Evolutionary conservation across 2,797 vertebrate species (phyloP).

Genomic region (Tinamus major): DNA sequence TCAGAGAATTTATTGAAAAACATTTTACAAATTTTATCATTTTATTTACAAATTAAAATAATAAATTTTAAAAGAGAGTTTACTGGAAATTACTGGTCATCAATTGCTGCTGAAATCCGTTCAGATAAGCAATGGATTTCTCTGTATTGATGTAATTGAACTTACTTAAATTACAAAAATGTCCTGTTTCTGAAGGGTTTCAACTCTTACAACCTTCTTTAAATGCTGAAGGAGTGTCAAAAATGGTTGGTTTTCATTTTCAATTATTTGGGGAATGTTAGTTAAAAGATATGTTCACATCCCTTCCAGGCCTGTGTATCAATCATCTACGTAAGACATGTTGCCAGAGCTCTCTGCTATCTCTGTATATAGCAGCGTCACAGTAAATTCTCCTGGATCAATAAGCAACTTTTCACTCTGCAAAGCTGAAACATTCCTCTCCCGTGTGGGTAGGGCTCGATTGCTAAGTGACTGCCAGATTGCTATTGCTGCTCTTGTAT

Average conservation of each 20-base stretch:
- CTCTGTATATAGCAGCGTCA: not conserved
- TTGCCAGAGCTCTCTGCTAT: not conserved
- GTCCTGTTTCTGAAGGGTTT: not conserved
- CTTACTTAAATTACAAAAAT: conserved; percentile 69
- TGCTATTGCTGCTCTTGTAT: not conserved
- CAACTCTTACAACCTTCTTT: not conserved
- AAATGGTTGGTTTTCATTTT: conserved; percentile 27
- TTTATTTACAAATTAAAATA: conserved; percentile 11
- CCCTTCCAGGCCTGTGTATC: not conserved
- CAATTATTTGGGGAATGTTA: not conserved
- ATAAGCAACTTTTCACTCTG: conserved; percentile 6
- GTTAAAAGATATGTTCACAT: not conserved
- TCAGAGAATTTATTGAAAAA: conserved; percentile 31
- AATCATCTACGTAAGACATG: not conserved
- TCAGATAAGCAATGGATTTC: conserved; percentile 88
- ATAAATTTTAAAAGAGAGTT: conserved; percentile 80
- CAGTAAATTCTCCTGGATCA: conserved; percentile 24
- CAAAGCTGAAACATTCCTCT: not conserved
- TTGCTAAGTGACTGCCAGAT: not conserved
- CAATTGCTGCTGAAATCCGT: conserved; percentile 89
- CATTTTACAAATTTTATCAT: conserved; percentile 12
- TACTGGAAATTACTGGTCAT: conserved; percentile 76
- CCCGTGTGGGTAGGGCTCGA: not conserved
- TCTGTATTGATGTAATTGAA: conserved; percentile 87
- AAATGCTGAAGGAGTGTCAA: conserved; percentile 7